phyloP scores from a whole-genome alignment of 2,113 vertebrate species.

The Gambusia affinis region DNA sequence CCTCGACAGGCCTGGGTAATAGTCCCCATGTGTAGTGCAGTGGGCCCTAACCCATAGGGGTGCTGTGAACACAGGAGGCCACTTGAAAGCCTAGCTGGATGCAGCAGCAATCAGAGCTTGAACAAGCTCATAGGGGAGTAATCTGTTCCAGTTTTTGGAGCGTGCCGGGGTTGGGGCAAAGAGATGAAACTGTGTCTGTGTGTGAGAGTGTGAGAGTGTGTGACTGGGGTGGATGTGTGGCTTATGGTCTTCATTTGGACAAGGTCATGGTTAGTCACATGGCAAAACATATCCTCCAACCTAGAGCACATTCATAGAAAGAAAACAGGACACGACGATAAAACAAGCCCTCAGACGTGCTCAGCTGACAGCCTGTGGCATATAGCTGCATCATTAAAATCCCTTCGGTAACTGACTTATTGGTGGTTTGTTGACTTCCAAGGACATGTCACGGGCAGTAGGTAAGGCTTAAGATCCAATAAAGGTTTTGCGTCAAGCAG shows the following conservation, averaged over 20 bases:
- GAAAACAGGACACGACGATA: conserved; percentile 48
- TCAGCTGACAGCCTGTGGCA: conserved; percentile 61
- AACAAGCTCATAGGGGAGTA: conserved; percentile 77
- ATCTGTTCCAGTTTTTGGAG: conserved; percentile 82
- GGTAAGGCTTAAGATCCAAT: conserved; percentile 63
- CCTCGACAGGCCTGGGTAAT: conserved; percentile 68
- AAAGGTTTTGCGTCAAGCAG: conserved; percentile 58
- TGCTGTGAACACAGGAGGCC: conserved; percentile 74
- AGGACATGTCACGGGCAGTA: conserved; percentile 67
- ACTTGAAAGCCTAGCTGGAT: conserved; percentile 82
- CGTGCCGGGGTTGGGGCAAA: conserved; percentile 62
- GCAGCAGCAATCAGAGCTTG: conserved; percentile 79
- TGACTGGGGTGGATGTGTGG: conserved; percentile 1
- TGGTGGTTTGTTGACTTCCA: conserved; percentile 74
- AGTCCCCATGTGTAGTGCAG: conserved; percentile 78
- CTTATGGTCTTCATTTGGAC: conserved; percentile 68
- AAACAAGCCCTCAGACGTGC: conserved; percentile 49
- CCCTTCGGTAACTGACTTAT: conserved; percentile 71
- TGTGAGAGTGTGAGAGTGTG: conserved; percentile 12
- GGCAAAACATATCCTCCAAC: conserved; percentile 44
- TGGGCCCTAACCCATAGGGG: conserved; percentile 69
- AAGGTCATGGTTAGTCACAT: conserved; percentile 71
- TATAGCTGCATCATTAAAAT: conserved; percentile 64
- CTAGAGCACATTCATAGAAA: conserved; percentile 2
- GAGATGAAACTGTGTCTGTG: conserved; percentile 49